Conservation (phyloP, 2,113 vertebrate species). For the Hassar affinis region DNA sequence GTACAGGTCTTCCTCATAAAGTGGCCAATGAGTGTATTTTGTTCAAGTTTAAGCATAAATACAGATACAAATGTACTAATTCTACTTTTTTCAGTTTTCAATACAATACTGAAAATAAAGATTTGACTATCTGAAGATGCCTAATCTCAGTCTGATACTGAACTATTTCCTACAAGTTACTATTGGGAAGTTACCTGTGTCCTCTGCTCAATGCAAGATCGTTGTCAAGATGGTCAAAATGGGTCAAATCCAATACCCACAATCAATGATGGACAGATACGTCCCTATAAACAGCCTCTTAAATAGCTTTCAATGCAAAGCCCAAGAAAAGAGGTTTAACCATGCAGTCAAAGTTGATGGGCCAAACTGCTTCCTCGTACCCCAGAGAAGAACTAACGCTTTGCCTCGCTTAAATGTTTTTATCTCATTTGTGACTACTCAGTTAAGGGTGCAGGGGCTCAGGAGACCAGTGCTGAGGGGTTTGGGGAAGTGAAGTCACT, state of each 20-base stretch:
- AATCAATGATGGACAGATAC: neutral
- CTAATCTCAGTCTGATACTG: neutral
- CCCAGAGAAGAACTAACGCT: constrained; percentile 18
- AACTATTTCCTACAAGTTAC: neutral
- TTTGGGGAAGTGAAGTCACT: constrained; percentile 49
- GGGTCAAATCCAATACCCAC: neutral
- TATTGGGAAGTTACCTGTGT: neutral
- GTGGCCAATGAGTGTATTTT: neutral
- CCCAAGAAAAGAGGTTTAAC: neutral
- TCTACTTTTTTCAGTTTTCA: neutral
- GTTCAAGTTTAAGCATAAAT: neutral
- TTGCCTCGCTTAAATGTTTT: constrained; percentile 30
- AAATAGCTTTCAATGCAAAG: neutral
- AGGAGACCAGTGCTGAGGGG: constrained; percentile 38
- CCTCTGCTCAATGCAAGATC: too few relatives aligned
- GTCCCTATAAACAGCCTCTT: neutral
- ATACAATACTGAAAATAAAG: neutral
- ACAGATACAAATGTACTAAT: neutral
- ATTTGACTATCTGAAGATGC: neutral
- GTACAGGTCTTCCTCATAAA: neutral
- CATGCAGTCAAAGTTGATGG: neutral
- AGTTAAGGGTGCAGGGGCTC: constrained; percentile 47
- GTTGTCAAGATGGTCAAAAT: neutral
- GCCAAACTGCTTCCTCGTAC: constrained; percentile 20
- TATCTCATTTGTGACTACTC: constrained; percentile 43